Evolutionary conservation across 2,797 vertebrate genomes (phyloP).

Genomic region (Merluccius polli): DNA sequence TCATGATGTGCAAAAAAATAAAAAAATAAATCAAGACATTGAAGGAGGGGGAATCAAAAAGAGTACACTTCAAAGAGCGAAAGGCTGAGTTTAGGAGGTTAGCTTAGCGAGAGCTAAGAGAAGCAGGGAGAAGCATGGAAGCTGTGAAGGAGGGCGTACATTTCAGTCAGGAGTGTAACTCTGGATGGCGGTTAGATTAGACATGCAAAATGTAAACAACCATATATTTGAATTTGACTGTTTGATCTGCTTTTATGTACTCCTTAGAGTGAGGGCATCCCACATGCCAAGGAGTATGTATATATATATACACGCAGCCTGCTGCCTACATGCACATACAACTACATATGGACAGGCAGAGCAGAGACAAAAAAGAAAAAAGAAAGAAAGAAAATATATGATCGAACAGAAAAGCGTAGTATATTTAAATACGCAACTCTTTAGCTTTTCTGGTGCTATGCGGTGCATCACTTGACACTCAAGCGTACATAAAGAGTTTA

Average conservation of each 20-base stretch:
- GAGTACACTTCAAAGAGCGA: background rate
- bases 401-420: background rate
- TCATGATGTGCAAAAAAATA: constrained; percentile 45
- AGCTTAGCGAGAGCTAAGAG: constrained; percentile 43
- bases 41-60: constrained; percentile 15
- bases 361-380: background rate
- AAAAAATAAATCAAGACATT: constrained; percentile 38
- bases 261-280: background rate
- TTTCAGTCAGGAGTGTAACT: too few relatives aligned
- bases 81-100: constrained; percentile 58
- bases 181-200: background rate
- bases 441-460: background rate
- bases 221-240: background rate
- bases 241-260: too few relatives aligned
- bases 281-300: background rate
- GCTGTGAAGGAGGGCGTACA: background rate
- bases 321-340: too few relatives aligned
- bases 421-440: background rate
- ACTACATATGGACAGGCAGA: background rate
- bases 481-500: background rate
- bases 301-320: background rate
- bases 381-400: too few relatives aligned
- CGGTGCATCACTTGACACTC: too few relatives aligned
- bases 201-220: background rate
- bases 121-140: background rate